These are phyloP conservation scores for Sterna hirundo DNA, from an alignment of 2,113 vertebrate genomes.

Conservation along the genomic window DNA sequence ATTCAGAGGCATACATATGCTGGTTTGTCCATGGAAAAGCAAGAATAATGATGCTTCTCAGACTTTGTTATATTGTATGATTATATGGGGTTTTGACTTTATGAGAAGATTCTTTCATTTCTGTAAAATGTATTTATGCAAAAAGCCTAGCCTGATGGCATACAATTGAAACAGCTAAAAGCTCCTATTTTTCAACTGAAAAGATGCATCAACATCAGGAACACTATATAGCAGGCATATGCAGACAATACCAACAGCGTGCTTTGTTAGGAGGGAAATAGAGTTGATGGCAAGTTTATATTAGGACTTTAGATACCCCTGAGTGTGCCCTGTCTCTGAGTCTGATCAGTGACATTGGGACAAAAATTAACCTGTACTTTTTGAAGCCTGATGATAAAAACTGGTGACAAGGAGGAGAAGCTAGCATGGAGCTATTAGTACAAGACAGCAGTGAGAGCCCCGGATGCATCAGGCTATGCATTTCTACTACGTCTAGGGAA, in stretches of 20 bases:
- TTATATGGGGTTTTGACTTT: background rate
- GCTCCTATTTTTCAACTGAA: background rate
- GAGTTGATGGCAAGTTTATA: rapidly evolving
- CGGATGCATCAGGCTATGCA: background rate
- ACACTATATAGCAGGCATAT: rapidly evolving
- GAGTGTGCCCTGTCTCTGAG: background rate
- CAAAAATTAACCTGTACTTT: background rate
- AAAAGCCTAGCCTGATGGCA: background rate
- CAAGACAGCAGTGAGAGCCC: background rate
- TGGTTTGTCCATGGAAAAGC: background rate
- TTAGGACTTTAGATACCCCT: background rate
- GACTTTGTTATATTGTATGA: background rate
- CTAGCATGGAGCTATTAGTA: background rate
- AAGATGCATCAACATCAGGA: background rate
- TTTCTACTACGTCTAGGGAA: too few species aligned
- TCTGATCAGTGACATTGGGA: background rate
- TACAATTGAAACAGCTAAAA: background rate
- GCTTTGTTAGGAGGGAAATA: background rate
- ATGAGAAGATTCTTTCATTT: background rate
- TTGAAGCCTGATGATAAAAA: background rate
- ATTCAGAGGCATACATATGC: rapidly evolving
- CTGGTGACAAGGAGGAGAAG: background rate
- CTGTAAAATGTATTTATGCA: background rate
- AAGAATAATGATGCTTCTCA: background rate
- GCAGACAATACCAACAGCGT: background rate